Conservation (phyloP, 2,113 vertebrate species). For the Orthonyx spaldingii region DNA sequence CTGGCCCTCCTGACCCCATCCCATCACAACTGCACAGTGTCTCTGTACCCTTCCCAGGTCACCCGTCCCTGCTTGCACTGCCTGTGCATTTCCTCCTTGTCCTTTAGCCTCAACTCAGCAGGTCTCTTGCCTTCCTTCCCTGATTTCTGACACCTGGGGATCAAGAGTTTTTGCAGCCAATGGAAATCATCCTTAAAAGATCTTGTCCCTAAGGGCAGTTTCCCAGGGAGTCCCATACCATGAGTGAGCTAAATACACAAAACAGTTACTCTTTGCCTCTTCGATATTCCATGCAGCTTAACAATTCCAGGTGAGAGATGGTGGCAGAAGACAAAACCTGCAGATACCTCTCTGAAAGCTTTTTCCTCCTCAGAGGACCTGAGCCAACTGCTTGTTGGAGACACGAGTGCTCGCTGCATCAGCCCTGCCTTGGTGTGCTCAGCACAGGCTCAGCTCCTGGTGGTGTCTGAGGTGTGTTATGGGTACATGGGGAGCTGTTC, state of each 20-base stretch:
- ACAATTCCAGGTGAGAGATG: background rate
- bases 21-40: background rate
- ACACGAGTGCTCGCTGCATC: fast-evolving
- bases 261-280: background rate
- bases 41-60: background rate
- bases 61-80: background rate
- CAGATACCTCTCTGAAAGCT: background rate
- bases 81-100: background rate
- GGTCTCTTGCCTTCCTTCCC: background rate
- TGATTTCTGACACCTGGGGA: background rate
- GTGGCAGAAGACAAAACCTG: background rate
- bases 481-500: background rate
- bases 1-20: background rate
- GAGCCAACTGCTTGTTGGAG: background rate
- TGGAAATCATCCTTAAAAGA: background rate
- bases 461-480: background rate
- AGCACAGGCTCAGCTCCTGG: background rate
- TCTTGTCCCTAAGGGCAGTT: background rate
- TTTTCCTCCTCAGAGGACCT: background rate
- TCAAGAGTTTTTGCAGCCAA: background rate
- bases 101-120: background rate
- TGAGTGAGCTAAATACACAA: background rate
- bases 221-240: background rate
- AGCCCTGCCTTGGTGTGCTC: background rate
- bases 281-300: background rate